Percentiles rank a stretch among this genome's conserved stretches.
phyloP scores from a whole-genome alignment of 2,797 vertebrate genomes.

The Lepus oiostolus region DNA sequence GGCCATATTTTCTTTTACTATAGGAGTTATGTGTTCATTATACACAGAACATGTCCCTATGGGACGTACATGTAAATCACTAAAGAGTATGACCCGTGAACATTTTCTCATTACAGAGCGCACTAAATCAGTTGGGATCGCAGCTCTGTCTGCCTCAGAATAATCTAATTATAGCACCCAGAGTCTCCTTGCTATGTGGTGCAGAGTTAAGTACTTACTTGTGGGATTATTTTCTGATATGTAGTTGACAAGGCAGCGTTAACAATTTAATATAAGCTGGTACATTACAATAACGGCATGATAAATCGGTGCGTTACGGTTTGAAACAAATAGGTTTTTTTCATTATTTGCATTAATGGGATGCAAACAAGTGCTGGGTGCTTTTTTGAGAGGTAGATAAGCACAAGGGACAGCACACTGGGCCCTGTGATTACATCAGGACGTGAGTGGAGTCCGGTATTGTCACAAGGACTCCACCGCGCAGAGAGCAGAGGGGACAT shows the following conservation, averaged over 20 bases:
- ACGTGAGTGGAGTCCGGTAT: conserved; percentile 64
- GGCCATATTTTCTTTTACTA: conserved; percentile 76
- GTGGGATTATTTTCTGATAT: conserved; percentile 56
- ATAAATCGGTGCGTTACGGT: conserved; percentile 76
- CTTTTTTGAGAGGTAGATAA: conserved; percentile 75
- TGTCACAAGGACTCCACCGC: conserved; percentile 65
- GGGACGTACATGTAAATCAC: conserved; percentile 82
- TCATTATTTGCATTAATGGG: conserved; percentile 78
- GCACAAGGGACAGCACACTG: conserved; percentile 73
- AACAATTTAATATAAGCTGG: conserved; percentile 79
- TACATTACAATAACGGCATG: conserved; percentile 80
- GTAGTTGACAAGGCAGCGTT: conserved; percentile 75
- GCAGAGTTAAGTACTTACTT: conserved; percentile 74
- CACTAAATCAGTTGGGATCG: conserved; percentile 75
- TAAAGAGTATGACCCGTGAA: conserved; percentile 81
- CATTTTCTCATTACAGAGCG: conserved; percentile 83
- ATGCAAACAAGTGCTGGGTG: conserved; percentile 77
- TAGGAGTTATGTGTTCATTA: conserved; percentile 84
- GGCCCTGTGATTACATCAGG: conserved; percentile 71
- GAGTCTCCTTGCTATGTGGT: conserved; percentile 71
- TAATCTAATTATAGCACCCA: conserved; percentile 81
- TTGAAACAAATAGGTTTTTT: conserved; percentile 62
- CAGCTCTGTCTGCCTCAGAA: conserved; percentile 78
- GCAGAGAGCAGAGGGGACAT: conserved; percentile 67
- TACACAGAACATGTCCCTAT: conserved; percentile 82